A percentile compares a stretch with the other conserved stretches of the same genome.
These are phyloP conservation scores for Salminus brasiliensis DNA, from an alignment of 2,113 vertebrate species.

Conservation along the genomic window DNA sequence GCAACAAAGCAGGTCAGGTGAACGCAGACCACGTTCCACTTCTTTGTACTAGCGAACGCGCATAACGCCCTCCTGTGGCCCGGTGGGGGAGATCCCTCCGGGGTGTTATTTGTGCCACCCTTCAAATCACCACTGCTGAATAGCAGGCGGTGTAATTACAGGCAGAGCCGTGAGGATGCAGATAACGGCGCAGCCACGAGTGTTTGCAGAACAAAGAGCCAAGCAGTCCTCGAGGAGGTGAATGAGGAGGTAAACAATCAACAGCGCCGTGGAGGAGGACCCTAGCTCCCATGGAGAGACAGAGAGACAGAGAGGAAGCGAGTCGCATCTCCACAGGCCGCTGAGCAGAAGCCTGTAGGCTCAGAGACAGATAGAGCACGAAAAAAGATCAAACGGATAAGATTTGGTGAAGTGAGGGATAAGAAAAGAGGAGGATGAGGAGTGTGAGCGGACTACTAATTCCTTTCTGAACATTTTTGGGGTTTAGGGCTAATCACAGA, in stretches of 20 bases:
- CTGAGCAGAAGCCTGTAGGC: neutral
- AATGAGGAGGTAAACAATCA: slow-evolving; percentile 25
- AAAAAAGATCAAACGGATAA: slow-evolving; percentile 16
- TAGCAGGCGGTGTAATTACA: slow-evolving; percentile 14
- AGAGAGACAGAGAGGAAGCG: neutral
- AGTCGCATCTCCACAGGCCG: neutral
- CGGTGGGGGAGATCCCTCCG: slow-evolving; percentile 7
- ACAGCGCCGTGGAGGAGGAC: neutral
- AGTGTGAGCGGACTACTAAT: neutral
- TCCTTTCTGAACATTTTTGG: neutral
- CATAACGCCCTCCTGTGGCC: neutral
- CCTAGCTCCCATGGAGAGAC: neutral
- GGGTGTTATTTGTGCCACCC: neutral
- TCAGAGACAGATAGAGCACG: neutral
- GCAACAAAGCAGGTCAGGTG: neutral
- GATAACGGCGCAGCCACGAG: slow-evolving; percentile 25
- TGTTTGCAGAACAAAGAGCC: slow-evolving; percentile 39
- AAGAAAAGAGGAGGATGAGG: neutral
- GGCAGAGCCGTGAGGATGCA: neutral
- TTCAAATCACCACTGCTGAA: slow-evolving; percentile 2
- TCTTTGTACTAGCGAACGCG: neutral
- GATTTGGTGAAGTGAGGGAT: neutral
- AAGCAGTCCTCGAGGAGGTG: slow-evolving; percentile 7
- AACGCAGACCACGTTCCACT: neutral
- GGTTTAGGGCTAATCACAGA: neutral